Evolutionary conservation across 37 sponge, comb jelly and placozoan genomes (phyloP), one percentile per base, ranked within the genome.

Genomic region (Agelas oroides): DNA sequence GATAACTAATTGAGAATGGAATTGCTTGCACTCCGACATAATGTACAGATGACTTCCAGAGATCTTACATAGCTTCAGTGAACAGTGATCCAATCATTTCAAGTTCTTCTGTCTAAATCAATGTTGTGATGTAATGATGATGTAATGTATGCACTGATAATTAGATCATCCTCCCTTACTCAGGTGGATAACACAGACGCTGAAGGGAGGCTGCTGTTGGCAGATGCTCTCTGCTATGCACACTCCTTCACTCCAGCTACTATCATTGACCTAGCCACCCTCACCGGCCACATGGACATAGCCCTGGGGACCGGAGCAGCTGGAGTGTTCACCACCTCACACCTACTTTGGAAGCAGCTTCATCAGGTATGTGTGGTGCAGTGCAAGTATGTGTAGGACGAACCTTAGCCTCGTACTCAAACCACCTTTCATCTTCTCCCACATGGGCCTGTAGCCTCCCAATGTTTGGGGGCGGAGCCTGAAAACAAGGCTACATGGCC

Each of bases 181-280:
- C 25, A 93, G 90, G 88, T 96, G 62, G 96, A 98, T 56, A 98
- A 98, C 80, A 98, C 98, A 20, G 98, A 98, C 91, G 98, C 98
- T 35, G 98, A 98, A 55, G 98, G 97, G 18, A 63, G 97, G 25
- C 81, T 97, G 35, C 64, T 97, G 21, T 80, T 98, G 24, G 98
- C 98, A n/a, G 98, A 98, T 79, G 86, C 98, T 34, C 86, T 98
- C 38, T 70, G 84, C 64, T 96, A 96, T 87, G 82, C 89, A 70
- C 89, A 89, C 79, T 76, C 89, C 56, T 98, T 92, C 80, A 79
- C 83, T 41, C 98, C 98, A 25, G 12, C 46, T 17, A 64, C 77
- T 46, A 87, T 98, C 24, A 73, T 97, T 31, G 93, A 94, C 78
- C 27, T 95, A 63, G 95, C 95, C n/a, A 97, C 97, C 3, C 82